These are phyloP conservation scores for Lithophane leautieri DNA, from an alignment of 2,888 invertebrate genomes.

Conservation along the genomic window DNA sequence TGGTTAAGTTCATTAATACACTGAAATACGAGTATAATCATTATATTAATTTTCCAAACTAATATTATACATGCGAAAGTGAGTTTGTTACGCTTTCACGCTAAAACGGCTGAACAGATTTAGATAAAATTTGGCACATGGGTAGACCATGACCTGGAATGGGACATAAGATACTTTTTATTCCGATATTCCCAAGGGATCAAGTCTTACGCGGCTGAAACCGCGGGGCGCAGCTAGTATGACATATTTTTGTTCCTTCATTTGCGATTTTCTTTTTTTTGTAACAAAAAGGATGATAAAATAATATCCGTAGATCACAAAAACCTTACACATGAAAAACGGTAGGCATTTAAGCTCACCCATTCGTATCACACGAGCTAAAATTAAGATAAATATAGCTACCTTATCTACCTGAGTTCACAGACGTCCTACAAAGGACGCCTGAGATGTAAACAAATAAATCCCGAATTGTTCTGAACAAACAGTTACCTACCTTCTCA, in stretches of 20 bases:
- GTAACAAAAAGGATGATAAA: not conserved
- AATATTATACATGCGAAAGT: too few relatives aligned
- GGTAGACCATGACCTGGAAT: too few relatives aligned
- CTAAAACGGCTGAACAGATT: too few relatives aligned
- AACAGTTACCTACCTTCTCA: slow-evolving; percentile 66
- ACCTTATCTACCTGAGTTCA: slow-evolving; percentile 46
- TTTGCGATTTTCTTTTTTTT: not conserved
- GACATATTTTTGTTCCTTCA: not conserved
- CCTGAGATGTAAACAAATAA: slow-evolving; percentile 72
- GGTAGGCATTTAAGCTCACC: not conserved
- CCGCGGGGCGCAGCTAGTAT: not conserved
- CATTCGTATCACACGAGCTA: slow-evolving; percentile 24
- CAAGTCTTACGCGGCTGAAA: too few relatives aligned
- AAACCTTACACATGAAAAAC: slow-evolving; percentile 31
- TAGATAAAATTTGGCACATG: too few relatives aligned
- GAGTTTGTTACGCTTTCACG: too few relatives aligned
- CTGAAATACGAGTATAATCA: too few relatives aligned
- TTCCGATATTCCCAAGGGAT: too few relatives aligned
- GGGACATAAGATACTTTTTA: too few relatives aligned
- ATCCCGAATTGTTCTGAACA: slow-evolving; percentile 69
- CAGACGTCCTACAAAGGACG: slow-evolving; percentile 47
- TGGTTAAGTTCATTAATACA: not conserved
- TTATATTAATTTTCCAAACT: too few relatives aligned
- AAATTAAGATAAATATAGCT: slow-evolving; percentile 42
- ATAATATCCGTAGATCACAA: not conserved